Evolutionary conservation across 2,797 vertebrate genomes (phyloP).

Genomic region (Danio jaintianensis): DNA sequence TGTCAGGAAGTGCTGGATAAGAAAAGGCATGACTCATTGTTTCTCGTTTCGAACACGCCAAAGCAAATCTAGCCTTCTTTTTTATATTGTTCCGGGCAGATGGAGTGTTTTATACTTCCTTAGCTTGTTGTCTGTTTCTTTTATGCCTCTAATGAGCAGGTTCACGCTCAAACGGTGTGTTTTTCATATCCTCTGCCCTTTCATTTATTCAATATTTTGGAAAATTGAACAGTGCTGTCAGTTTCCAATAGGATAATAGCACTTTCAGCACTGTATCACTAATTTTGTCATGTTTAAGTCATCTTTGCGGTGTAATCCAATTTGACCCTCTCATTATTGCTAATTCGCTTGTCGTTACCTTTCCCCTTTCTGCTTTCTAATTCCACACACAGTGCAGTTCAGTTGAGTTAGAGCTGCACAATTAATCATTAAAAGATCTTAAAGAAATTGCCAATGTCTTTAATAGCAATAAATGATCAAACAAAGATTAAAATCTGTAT

Average conservation of each 20-base stretch:
- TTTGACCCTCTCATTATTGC: background rate
- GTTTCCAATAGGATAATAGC: background rate
- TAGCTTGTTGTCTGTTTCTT: background rate
- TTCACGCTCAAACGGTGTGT: background rate
- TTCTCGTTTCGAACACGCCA: slow-evolving; percentile 59
- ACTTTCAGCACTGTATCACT: background rate
- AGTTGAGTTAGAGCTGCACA: background rate
- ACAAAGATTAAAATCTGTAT: too few relatives aligned
- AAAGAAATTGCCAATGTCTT: too few relatives aligned
- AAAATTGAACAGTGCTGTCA: background rate
- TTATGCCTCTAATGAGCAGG: background rate
- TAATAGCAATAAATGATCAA: too few relatives aligned
- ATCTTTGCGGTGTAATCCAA: background rate
- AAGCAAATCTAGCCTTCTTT: slow-evolving; percentile 66
- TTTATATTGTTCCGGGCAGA: slow-evolving; percentile 50
- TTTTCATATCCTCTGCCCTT: background rate
- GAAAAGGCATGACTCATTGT: slow-evolving; percentile 72
- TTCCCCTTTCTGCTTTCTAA: background rate
- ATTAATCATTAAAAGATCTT: too few relatives aligned
- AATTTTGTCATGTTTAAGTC: background rate
- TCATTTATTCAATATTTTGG: background rate
- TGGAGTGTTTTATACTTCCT: slow-evolving; percentile 8
- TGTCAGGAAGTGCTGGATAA: slow-evolving; percentile 71
- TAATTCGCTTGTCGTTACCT: background rate
- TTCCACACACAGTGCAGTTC: background rate